A percentile compares a stretch with the other conserved stretches of the same genome.
These are phyloP conservation scores for Conopomorpha cramerella DNA, from an alignment of 1,140 invertebrate genomes.

Conservation along the genomic window DNA sequence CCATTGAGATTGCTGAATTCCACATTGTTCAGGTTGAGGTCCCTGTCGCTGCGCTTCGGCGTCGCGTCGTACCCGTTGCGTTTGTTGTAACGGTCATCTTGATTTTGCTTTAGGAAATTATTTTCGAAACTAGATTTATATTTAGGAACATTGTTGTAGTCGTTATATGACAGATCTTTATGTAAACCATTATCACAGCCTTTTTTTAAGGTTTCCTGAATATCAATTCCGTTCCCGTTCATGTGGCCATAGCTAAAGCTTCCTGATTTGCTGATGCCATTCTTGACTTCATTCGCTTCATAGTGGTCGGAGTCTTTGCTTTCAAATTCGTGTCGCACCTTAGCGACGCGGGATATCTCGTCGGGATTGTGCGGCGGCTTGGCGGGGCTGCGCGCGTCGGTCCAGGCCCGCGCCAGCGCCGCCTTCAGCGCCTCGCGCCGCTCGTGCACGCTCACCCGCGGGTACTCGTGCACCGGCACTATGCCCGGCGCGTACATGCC, in stretches of 20 bases:
- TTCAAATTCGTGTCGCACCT: constrained; percentile 47
- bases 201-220: constrained; percentile 48
- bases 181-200: constrained; percentile 57
- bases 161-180: constrained; percentile 43
- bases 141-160: constrained; percentile 58
- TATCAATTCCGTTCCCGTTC: constrained; percentile 41
- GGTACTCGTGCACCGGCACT: constrained; percentile 58
- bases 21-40: constrained; percentile 40
- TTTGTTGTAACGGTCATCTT: constrained; percentile 43
- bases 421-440: constrained; percentile 51
- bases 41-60: constrained; percentile 39
- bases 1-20: constrained; percentile 44
- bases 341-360: constrained; percentile 29
- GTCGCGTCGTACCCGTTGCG: constrained; percentile 39
- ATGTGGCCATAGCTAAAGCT: constrained; percentile 34
- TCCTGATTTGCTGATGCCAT: constrained; percentile 26
- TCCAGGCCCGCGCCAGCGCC: constrained; percentile 57
- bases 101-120: constrained; percentile 48
- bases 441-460: constrained; percentile 54
- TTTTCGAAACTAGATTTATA: constrained; percentile 56
- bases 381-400: constrained; percentile 36
- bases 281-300: constrained; percentile 23
- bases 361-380: constrained; percentile 8
- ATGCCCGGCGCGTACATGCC: constrained; percentile 48
- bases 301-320: constrained; percentile 31